A percentile compares a stretch with the other conserved stretches of the same genome.
Evolutionary conservation across 2,113 vertebrate species (phyloP).

Genomic region (Myrmecobius fasciatus): DNA sequence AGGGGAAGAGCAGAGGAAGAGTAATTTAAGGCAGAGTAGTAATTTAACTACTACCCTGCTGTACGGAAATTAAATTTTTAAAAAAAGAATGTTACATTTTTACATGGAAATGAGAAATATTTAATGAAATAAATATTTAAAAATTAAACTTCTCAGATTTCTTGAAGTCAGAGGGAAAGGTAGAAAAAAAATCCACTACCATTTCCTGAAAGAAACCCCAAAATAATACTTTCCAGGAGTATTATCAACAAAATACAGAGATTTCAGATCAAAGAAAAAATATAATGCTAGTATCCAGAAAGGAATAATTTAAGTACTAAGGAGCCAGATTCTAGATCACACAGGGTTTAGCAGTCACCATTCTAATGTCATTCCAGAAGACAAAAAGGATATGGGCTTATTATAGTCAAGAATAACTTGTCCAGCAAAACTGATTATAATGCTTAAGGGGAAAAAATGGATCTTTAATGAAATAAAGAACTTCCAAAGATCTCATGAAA

Average conservation of each 20-base stretch:
- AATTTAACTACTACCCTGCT: too few relatives aligned
- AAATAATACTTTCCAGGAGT: background rate
- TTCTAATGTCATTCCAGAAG: background rate
- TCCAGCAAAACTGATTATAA: background rate
- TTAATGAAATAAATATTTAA: background rate
- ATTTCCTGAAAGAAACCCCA: background rate
- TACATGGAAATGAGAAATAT: background rate
- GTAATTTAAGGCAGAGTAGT: too few relatives aligned
- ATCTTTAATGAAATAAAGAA: background rate
- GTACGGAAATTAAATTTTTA: background rate
- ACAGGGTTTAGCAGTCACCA: background rate
- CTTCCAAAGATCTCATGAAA: background rate
- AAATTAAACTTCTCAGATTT: background rate
- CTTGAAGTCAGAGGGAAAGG: background rate
- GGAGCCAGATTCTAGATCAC: background rate
- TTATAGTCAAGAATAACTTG: background rate
- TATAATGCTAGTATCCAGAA: background rate
- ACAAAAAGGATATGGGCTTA: background rate
- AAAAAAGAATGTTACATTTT: background rate
- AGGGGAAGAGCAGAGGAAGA: background rate
- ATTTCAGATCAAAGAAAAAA: background rate
- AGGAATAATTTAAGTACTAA: background rate
- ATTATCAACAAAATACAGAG: background rate
- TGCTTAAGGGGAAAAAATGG: background rate
- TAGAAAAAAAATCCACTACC: background rate